Evolutionary conservation across 2,797 vertebrate species (phyloP), one percentile per base, ranked within the genome.

Genomic region (Acipenser ruthenus): DNA sequence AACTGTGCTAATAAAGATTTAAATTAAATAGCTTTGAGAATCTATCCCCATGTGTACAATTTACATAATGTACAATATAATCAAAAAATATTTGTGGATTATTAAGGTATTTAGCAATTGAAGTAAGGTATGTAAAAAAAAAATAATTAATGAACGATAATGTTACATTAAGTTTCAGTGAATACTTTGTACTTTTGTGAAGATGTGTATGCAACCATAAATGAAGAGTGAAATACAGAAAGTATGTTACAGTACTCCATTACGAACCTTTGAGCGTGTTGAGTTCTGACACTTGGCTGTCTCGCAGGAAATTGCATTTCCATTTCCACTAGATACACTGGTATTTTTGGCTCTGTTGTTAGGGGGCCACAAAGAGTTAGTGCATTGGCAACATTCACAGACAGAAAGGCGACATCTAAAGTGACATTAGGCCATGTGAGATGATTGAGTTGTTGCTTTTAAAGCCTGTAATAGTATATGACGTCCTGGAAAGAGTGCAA

Each of bases 401-500:
- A 87, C 86, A 81, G 78, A 64, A 70, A 80, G 88, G 87, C 86
- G 86, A 86, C 87, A 74, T 75, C 10, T 49, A 6, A 10, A 50
- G 6, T 15, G 49, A 50, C n/a, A 50, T n/a, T 9, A 48, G 8
- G 37, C n/a, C 18, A 52, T 23, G 50, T 18, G 18, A 48, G 70
- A 76, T 78, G 83, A 88, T 76, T 86, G 84, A 89, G 85, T 81
- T 69, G 76, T 86, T 77, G 76, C 37, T 37, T 37, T 37, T 37
- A 81, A 77, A 61, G 80, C 79, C 78, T 77, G 70, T 56, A 65
- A 71, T 69, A 77, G 71, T 70, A 70, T 76, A 80, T 76, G 84
- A 84, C 82, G 84, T 83, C 82, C 84, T 79, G 65, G 53, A 49
- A 48, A 59, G 55, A 71, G 76, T 73, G 74, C 73, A 37, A 37